A percentile compares a stretch with the other conserved stretches of the same genome.
These are phyloP conservation scores for Hycleus phaleratus DNA, from an alignment of 1,140 invertebrate genomes.

Conservation along the genomic window DNA sequence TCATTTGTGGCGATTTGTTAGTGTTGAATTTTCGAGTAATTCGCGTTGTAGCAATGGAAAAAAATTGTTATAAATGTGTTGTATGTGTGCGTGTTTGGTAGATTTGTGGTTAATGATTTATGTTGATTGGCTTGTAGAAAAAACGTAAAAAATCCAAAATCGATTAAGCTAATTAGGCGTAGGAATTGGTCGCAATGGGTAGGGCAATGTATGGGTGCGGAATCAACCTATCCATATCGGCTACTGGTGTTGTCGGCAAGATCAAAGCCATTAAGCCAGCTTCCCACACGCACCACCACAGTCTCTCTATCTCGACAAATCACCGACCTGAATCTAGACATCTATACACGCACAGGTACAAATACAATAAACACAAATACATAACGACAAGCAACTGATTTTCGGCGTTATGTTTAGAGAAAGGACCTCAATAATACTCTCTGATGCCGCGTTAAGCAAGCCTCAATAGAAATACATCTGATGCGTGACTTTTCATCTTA, in stretches of 20 bases:
- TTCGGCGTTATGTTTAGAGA: conserved; percentile 13
- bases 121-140: too few species aligned
- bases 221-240: conserved; percentile 6
- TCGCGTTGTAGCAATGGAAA: too few species aligned
- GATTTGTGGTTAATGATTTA: too few species aligned
- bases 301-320: conserved; percentile 2
- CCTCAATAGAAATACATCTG: conserved; percentile 21
- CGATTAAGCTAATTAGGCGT: too few species aligned
- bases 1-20: too few species aligned
- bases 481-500: conserved; percentile 22
- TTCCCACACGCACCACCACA: conserved; percentile 17
- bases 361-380: too few species aligned
- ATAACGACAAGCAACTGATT: conserved; percentile 16
- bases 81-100: too few species aligned
- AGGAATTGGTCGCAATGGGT: too few species aligned
- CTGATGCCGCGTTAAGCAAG: conserved; percentile 10
- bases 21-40: too few species aligned
- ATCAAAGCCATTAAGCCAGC: conserved; percentile 18
- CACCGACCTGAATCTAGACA: conserved; percentile 12
- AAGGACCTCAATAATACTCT: conserved; percentile 4
- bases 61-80: too few species aligned
- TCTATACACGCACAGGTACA: neutral
- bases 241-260: conserved; percentile 14
- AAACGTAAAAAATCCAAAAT: too few species aligned
- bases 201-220: conserved; percentile 1